A percentile compares a stretch with the other conserved stretches of the same genome.
Conservation (phyloP, 2,113 vertebrate species). For the Bucco capensis region DNA sequence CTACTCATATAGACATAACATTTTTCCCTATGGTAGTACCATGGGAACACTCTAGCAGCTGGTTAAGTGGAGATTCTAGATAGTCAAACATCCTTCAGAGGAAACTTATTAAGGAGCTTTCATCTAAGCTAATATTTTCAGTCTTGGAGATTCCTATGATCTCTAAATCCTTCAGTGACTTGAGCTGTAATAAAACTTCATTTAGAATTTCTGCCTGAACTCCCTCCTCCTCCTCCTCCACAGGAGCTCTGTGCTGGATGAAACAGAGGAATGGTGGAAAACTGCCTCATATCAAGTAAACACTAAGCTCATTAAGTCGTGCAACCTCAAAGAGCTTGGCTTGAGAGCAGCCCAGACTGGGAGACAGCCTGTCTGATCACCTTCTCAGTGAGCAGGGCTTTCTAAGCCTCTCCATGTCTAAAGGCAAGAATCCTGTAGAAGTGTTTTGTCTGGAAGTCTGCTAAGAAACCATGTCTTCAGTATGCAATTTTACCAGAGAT, state of each 20-base stretch:
- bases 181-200: slow-evolving; percentile 33
- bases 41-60: background rate
- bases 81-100: slow-evolving; percentile 9
- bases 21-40: background rate
- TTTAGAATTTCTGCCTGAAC: slow-evolving; percentile 8
- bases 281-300: background rate
- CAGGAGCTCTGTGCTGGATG: background rate
- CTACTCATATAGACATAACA: background rate
- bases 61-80: background rate
- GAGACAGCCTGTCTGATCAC: background rate
- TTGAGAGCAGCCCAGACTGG: background rate
- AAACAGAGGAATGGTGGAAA: background rate
- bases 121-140: slow-evolving; percentile 29
- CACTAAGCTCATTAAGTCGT: background rate
- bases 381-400: background rate
- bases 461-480: background rate
- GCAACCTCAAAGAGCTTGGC: background rate
- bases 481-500: background rate
- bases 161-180: slow-evolving; percentile 26
- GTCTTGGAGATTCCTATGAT: slow-evolving; percentile 19
- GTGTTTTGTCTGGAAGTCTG: background rate
- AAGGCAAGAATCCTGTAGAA: background rate
- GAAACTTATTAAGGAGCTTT: slow-evolving; percentile 38
- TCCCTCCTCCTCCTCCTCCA: background rate
- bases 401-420: background rate